Evolutionary conservation across 2,888 invertebrate genomes (phyloP).

Genomic region (Torymus tubicola): DNA sequence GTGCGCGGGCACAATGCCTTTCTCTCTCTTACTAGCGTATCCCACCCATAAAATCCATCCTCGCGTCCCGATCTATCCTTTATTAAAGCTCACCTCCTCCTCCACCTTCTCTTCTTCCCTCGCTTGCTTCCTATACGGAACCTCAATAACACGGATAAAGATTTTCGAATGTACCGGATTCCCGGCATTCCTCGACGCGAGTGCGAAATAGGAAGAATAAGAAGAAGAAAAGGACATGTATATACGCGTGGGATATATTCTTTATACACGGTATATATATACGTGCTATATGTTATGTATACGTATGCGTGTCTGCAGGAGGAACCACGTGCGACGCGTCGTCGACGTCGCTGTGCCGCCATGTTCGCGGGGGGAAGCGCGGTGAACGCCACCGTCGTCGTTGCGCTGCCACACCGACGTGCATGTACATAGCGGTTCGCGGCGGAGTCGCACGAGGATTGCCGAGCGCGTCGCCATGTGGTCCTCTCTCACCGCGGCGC

Average conservation of each 20-base stretch:
- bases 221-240: not conserved
- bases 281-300: no score
- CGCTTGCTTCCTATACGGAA: not conserved
- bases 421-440: slow-evolving; percentile 56
- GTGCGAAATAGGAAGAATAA: not conserved
- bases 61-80: slow-evolving; percentile 3
- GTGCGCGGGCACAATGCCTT: no score
- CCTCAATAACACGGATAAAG: slow-evolving; percentile 44
- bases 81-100: slow-evolving; percentile 26
- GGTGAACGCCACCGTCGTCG: slow-evolving; percentile 12
- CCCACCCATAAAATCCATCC: no score
- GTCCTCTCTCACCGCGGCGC: slow-evolving; percentile 54
- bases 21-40: no score
- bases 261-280: no score
- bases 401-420: slow-evolving; percentile 31
- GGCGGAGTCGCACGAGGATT: slow-evolving; percentile 68
- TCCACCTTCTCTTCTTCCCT: no score
- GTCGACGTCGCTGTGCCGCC: slow-evolving; percentile 55
- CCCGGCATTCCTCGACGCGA: slow-evolving; percentile 7
- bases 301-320: no score
- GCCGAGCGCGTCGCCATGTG: slow-evolving; percentile 73
- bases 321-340: no score
- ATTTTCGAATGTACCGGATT: slow-evolving; percentile 28
- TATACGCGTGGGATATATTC: no score
- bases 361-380: slow-evolving; percentile 66